Percentiles rank a stretch among this genome's conserved stretches.
Conservation (phyloP, 2,797 vertebrate genomes). For the Typhlichthys eigenmanni region DNA sequence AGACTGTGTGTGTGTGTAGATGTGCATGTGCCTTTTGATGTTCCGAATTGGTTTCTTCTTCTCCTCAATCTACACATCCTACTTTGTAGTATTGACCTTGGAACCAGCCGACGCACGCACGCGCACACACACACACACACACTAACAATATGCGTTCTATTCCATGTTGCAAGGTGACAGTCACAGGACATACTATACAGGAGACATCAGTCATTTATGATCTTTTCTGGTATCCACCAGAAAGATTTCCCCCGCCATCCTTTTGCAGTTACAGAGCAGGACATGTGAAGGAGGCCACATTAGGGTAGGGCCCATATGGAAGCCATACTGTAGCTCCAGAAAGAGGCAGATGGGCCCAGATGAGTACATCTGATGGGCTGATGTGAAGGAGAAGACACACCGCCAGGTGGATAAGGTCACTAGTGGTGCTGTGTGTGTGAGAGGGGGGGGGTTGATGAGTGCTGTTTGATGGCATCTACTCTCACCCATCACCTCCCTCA, state of each 20-base stretch:
- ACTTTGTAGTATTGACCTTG: slow-evolving; percentile 25
- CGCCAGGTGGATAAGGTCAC: slow-evolving; percentile 55
- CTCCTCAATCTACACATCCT: background rate
- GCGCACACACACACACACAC: background rate
- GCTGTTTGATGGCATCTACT: slow-evolving; percentile 54
- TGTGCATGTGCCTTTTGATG: slow-evolving; percentile 3
- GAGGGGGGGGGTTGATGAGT: slow-evolving; percentile 42
- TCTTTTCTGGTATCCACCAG: slow-evolving; percentile 19
- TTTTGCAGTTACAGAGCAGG: slow-evolving; percentile 29
- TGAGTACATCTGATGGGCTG: slow-evolving; percentile 55
- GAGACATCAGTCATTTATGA: slow-evolving; percentile 21
- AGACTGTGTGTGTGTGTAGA: slow-evolving; percentile 11
- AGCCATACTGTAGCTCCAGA: slow-evolving; percentile 45
- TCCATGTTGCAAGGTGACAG: slow-evolving; percentile 29
- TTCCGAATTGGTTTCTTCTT: slow-evolving; percentile 1
- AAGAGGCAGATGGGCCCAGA: slow-evolving; percentile 44
- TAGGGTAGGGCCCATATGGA: slow-evolving; percentile 52
- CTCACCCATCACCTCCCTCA: background rate
- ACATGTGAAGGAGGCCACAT: slow-evolving; percentile 32
- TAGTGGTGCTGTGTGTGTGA: too few relatives aligned
- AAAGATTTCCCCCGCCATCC: slow-evolving; percentile 30
- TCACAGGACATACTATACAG: slow-evolving; percentile 26
- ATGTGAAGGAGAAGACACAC: slow-evolving; percentile 48
- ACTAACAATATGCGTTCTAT: background rate
- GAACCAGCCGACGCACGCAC: slow-evolving; percentile 13